phyloP scores from a whole-genome alignment of 2,113 vertebrate species.

The Thamnophis sirtalis region DNA sequence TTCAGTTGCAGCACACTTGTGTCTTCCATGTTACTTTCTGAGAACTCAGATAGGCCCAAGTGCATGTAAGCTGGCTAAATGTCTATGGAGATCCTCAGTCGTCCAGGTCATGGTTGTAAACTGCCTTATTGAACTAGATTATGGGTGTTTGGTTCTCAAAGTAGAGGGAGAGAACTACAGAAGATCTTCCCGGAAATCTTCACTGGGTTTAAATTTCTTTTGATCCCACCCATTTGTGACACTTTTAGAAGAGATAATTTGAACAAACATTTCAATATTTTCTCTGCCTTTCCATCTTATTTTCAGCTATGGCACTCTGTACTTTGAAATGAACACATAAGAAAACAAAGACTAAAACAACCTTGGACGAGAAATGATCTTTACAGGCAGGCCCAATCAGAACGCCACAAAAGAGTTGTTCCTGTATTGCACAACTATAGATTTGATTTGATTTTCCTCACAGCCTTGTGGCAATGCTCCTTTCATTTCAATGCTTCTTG shows the following conservation, averaged over 20 bases:
- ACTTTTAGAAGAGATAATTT: constrained; percentile 18
- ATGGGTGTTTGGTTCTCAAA: background rate
- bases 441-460: background rate
- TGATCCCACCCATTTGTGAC: background rate
- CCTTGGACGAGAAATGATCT: background rate
- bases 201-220: background rate
- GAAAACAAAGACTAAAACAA: background rate
- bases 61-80: background rate
- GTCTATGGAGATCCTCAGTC: no score
- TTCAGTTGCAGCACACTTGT: background rate
- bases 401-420: background rate
- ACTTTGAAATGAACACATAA: background rate
- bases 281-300: background rate
- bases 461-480: background rate
- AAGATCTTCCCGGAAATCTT: background rate
- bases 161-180: background rate
- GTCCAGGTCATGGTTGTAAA: background rate
- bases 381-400: background rate
- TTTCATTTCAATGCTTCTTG: background rate
- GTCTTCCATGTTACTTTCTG: background rate
- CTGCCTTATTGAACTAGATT: background rate
- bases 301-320: background rate
- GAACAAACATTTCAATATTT: background rate
- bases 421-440: background rate
- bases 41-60: background rate